A percentile compares a stretch with the other conserved stretches of the same genome.
These are phyloP conservation scores for Varanus komodoensis DNA, from an alignment of 2,113 vertebrate genomes.

Conservation along the genomic window DNA sequence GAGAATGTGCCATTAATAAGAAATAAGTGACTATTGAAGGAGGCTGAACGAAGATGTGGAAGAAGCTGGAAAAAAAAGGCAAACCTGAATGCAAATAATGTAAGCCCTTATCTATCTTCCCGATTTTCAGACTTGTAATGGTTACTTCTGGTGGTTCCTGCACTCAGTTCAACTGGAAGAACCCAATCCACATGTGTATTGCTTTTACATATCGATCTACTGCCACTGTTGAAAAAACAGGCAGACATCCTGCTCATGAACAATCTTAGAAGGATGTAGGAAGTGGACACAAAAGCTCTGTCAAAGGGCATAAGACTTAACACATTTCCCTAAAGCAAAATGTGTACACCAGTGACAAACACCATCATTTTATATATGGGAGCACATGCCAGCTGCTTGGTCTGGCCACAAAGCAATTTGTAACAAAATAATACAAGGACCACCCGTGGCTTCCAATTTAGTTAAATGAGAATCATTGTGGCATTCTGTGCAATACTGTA, in stretches of 20 bases:
- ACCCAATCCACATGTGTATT: background rate
- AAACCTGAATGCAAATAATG: background rate
- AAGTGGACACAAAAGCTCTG: background rate
- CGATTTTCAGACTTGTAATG: background rate
- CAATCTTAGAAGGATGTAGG: conserved; percentile 22
- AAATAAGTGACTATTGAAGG: no score
- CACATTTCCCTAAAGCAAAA: conserved; percentile 34
- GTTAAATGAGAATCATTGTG: background rate
- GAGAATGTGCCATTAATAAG: no score
- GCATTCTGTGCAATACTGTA: background rate
- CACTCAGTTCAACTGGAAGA: background rate
- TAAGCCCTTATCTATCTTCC: background rate
- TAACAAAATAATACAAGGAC: background rate
- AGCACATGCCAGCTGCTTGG: conserved; percentile 13
- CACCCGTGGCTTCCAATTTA: conserved; percentile 1
- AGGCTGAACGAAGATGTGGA: no score
- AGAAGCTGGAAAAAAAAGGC: background rate
- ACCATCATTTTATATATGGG: conserved; percentile 47
- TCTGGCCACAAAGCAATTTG: background rate
- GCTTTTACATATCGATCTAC: background rate
- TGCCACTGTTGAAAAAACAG: background rate
- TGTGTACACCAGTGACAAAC: conserved; percentile 49
- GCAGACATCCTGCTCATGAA: background rate
- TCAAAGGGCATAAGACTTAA: conserved; percentile 34
- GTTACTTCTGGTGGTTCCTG: background rate